Base-by-base conservation (phyloP, 1,140 invertebrate genomes). In the Asbolus verrucosus region DNA sequence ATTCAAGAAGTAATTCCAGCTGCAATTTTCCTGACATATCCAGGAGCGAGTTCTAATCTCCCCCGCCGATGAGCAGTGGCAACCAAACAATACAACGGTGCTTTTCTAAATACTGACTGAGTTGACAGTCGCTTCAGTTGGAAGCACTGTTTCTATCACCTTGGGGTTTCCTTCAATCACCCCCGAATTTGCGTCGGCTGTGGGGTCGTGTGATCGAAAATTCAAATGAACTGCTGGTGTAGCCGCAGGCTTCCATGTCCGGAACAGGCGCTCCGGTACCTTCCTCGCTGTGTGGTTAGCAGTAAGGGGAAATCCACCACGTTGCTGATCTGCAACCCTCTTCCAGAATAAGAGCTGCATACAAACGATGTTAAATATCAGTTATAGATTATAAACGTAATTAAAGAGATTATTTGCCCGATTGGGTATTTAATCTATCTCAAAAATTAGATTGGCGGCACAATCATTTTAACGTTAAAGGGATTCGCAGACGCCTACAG, bases 201-300 rank as follows among this genome's bases (percentile, higher is more conserved):
- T 13, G 50, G 68, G 16, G 11, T 33, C 9, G 39, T 27, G 24
- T 70, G 68, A 70, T 70, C 68, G 68, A 70, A 70, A 70, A 70
- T 70, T 70, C 62, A 70, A 70, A 70, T 70, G 50, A 59, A 30
- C 27, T 9, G 11, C 9, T 6, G 27, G 27, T 14, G 27, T 59
- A 18, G 50, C 50, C 21, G 14, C 18, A 30, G 50, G 50, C 50
- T 6, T 13, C 18, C 11, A 11, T 11, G 33, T 36, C 33, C 33
- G 33, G 33, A 36, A 36, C 33, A 36, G 33, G 38, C 41, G 62
- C 38, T 65, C 24, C 62, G 41, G 41, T 41, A n/a, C n/a, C n/a
- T n/a, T n/a, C n/a, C n/a, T n/a, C n/a, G n/a, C n/a, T n/a, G n/a
- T n/a, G 33, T 9, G 61, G 36, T 39, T 65, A 6, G 41, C 41